Base-by-base conservation (phyloP, 1,140 invertebrate genomes). In the Condylostylus longicornis region DNA sequence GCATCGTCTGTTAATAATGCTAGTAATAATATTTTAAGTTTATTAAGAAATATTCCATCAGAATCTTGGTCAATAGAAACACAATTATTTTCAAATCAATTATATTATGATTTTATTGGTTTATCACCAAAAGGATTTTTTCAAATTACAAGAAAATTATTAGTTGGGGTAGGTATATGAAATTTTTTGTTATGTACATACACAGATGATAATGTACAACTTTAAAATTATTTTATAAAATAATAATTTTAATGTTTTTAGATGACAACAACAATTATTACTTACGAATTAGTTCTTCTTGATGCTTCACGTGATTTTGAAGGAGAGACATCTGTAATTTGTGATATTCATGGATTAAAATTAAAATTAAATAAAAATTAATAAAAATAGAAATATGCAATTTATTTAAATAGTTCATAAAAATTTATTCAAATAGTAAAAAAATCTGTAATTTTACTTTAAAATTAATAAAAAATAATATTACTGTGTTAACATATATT, bases 51-150 rank as follows among this genome's bases (percentile, higher is more conserved):
- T 42, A 68, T 74, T 41, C 67, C 73, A 13, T 49, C 65, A 4
- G 61, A 64, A 20, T 62, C 60, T 36, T 77, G 71, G 46, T 65
- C 63, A 20, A 51, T 59, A 9, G 74, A 77, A 61, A 28, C 34
- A 7, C 54, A 72, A 42, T 63, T 73, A 43, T 65, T 77, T 23
- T 62, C 72, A 19, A 61, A 65, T 30, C 72, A 74, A 58, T 60
- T 75, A 15, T 62, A 63, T 4, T 62, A 66, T 15, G 72, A 77
- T 43, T 64, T 70, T 9, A 62, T 75, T 4, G 67, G 67, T 9
- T 45, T 77, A 5, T 69, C 71, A 0, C 74, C 74, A 20, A 57
- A 66, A 40, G 66, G 69, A 36, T 76, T 77, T 39, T 77, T 77
- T 47, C 66, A 66, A n/a, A 63, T 76, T 3, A 76, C 71, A 7